Conservation (phyloP, 2,797 vertebrate species). For the Melanotaenia maccullochi region DNA sequence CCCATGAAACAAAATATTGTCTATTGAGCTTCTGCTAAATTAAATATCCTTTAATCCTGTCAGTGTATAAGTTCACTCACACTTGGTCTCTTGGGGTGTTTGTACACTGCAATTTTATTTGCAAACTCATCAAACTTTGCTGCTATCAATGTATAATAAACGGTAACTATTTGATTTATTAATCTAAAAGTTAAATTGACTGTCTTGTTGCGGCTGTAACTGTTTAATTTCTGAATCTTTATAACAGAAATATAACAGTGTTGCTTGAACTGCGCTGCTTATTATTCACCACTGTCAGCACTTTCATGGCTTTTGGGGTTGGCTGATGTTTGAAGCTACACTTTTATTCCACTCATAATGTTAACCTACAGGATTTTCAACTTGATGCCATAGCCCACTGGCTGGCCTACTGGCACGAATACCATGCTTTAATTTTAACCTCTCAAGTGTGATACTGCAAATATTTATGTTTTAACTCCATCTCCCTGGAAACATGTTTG, state of each 20-base stretch:
- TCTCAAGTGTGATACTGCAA: conserved; percentile 75
- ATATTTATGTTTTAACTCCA: conserved; percentile 76
- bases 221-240: not conserved
- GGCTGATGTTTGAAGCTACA: conserved; percentile 54
- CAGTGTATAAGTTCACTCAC: conserved; percentile 5
- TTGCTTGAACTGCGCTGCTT: conserved; percentile 24
- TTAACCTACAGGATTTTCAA: conserved; percentile 57
- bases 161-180: not conserved
- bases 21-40: conserved; percentile 12
- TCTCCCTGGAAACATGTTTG: conserved; percentile 75
- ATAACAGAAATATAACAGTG: not conserved
- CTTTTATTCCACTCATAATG: conserved; percentile 72
- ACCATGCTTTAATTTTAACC: conserved; percentile 70
- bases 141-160: not conserved
- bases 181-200: conserved; percentile 9
- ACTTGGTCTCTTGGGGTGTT: conserved; percentile 5
- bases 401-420: conserved; percentile 61
- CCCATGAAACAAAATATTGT: conserved; percentile 60
- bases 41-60: conserved; percentile 8
- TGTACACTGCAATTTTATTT: conserved; percentile 28
- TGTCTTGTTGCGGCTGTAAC: conserved; percentile 5
- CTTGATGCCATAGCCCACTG: conserved; percentile 53
- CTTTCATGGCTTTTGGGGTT: conserved; percentile 47
- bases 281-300: conserved; percentile 54
- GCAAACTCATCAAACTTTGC: not conserved